Evolutionary conservation across 2,888 invertebrate genomes (phyloP).

Genomic region (Pollenia amentaria): DNA sequence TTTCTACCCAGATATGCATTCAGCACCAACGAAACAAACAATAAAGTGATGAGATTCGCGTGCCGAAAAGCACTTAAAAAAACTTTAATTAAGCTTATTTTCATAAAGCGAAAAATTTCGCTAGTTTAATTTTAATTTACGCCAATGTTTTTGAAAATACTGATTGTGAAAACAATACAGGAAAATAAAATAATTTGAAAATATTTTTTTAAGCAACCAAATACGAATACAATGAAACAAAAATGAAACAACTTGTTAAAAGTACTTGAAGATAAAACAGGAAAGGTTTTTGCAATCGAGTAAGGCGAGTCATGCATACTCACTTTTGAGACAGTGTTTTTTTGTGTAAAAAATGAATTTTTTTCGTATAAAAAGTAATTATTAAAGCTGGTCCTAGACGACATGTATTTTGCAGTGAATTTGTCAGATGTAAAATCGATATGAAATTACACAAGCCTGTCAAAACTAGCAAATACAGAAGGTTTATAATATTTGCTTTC

Average conservation of each 20-base stretch:
- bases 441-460: no score
- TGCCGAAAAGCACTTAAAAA: constrained; percentile 73
- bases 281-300: neutral
- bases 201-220: neutral
- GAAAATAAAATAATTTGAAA: constrained; percentile 30
- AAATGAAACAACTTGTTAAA: constrained; percentile 54
- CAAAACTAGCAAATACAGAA: no score
- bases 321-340: no score
- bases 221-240: constrained; percentile 16
- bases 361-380: no score
- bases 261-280: constrained; percentile 52
- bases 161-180: constrained; percentile 28
- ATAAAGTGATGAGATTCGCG: constrained; percentile 70
- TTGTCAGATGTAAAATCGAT: no score
- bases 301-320: no score
- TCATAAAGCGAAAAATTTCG: constrained; percentile 71
- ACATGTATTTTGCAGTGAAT: no score
- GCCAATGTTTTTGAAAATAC: constrained; percentile 70
- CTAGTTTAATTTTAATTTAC: constrained; percentile 72
- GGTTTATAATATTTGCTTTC: no score
- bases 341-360: no score
- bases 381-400: no score
- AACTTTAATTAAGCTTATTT: constrained; percentile 75
- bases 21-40: constrained; percentile 38
- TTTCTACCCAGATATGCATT: neutral